Percentiles rank a stretch among this genome's conserved stretches.
These are phyloP conservation scores for Contarinia nasturtii DNA, from an alignment of 1,140 invertebrate genomes.

Conservation along the genomic window DNA sequence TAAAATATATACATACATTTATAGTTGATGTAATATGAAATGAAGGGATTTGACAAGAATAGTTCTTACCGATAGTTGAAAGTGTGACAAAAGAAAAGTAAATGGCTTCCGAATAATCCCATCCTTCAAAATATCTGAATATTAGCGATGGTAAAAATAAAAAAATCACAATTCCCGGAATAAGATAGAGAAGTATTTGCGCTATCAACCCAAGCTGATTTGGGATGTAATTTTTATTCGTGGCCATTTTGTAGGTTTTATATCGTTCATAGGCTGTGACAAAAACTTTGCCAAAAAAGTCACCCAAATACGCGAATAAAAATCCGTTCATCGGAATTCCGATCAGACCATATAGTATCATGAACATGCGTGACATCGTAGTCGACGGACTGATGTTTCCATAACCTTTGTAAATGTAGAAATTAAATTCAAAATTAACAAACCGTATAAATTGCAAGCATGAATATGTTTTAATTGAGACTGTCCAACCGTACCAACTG, in stretches of 20 bases:
- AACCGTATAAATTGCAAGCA: not conserved
- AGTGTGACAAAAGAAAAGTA: slow-evolving; percentile 86
- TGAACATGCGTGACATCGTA: slow-evolving; percentile 58
- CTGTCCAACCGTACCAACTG: no score
- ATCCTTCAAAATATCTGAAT: slow-evolving; percentile 70
- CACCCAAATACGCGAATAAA: slow-evolving; percentile 55
- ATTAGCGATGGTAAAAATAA: slow-evolving; percentile 82
- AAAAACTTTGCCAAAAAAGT: slow-evolving; percentile 50
- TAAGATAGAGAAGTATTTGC: slow-evolving; percentile 58
- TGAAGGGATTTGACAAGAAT: no score
- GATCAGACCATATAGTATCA: slow-evolving; percentile 81
- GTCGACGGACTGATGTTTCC: slow-evolving; percentile 77
- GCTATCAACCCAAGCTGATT: slow-evolving; percentile 46
- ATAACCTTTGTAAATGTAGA: no score
- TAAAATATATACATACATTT: no score
- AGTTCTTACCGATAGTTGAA: slow-evolving; percentile 52
- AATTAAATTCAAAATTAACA: slow-evolving; percentile 22
- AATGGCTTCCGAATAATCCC: slow-evolving; percentile 74
- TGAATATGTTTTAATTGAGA: slow-evolving; percentile 48
- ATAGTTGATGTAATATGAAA: no score
- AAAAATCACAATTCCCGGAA: slow-evolving; percentile 75
- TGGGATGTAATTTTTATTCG: slow-evolving; percentile 35
- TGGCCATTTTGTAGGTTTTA: slow-evolving; percentile 45
- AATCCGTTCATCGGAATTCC: slow-evolving; percentile 93
- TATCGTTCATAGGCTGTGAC: slow-evolving; percentile 43